Percentiles rank a stretch among this genome's conserved stretches.
Conservation (phyloP, 2,888 invertebrate species). For the Dasypogon diadema region DNA sequence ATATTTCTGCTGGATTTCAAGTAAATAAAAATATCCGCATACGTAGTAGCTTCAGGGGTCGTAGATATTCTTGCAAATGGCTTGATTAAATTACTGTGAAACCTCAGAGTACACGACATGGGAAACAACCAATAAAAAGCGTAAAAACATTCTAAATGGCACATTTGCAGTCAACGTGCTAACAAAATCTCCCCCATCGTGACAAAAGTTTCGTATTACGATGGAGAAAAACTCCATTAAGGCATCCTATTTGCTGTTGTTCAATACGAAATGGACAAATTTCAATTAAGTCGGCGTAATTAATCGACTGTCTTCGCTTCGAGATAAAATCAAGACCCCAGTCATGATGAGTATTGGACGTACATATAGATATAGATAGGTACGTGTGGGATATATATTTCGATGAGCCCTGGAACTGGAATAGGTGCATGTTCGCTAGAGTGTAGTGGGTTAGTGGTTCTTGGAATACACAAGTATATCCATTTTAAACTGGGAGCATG, state of each 20-base stretch:
- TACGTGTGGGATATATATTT: neutral
- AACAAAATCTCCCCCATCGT: constrained; percentile 33
- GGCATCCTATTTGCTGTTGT: constrained; percentile 54
- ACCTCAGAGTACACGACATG: constrained; percentile 5
- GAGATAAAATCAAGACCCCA: constrained; percentile 44
- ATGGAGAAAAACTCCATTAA: constrained; percentile 54
- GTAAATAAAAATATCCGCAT: no score
- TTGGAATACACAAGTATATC: neutral
- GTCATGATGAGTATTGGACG: constrained; percentile 37
- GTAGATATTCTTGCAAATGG: neutral
- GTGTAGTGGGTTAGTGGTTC: neutral
- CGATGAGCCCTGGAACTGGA: neutral
- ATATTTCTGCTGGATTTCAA: no score
- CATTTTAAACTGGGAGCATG: constrained; percentile 4
- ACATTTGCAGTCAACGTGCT: constrained; percentile 46
- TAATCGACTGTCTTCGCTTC: constrained; percentile 54
- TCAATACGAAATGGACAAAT: constrained; percentile 55
- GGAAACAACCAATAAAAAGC: constrained; percentile 35
- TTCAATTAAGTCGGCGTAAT: constrained; percentile 56
- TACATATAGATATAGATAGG: neutral
- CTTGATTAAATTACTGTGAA: constrained; percentile 37
- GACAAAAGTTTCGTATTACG: constrained; percentile 54
- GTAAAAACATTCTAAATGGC: constrained; percentile 42
- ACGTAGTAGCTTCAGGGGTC: no score
- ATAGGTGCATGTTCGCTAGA: neutral